Percentiles rank a stretch among this genome's conserved stretches.
Conservation (phyloP, 2,888 invertebrate species). For the Oxytorus armatus region DNA sequence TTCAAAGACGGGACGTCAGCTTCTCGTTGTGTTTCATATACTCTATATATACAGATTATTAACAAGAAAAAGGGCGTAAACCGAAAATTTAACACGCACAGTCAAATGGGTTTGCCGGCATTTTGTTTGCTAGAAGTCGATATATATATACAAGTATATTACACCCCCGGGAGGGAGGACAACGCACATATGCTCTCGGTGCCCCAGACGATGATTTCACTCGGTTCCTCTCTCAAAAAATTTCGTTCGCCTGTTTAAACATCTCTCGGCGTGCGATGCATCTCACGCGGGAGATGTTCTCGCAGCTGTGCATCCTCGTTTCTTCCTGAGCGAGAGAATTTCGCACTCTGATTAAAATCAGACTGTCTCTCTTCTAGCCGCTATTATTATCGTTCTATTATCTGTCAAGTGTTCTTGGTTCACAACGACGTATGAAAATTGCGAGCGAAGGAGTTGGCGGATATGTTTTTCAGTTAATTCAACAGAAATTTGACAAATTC, state of each 20-base stretch:
- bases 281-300: slow-evolving; percentile 56
- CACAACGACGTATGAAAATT: neutral
- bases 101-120: neutral
- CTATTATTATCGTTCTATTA: slow-evolving; percentile 27
- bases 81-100: neutral
- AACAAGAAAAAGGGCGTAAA: neutral
- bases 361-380: slow-evolving; percentile 9
- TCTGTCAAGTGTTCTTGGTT: slow-evolving; percentile 7
- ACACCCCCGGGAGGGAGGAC: neutral
- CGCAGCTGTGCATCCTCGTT: slow-evolving; percentile 54
- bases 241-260: slow-evolving; percentile 38
- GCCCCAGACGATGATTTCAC: slow-evolving; percentile 77
- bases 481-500: too few relatives aligned
- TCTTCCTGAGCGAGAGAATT: slow-evolving; percentile 24
- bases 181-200: slow-evolving; percentile 72
- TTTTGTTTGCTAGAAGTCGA: neutral
- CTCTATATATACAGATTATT: neutral
- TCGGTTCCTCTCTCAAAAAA: slow-evolving; percentile 56
- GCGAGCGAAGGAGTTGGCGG: neutral
- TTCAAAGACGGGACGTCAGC: slow-evolving; percentile 51
- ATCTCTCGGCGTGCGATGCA: slow-evolving; percentile 48
- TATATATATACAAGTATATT: neutral
- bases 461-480: neutral
- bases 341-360: slow-evolving; percentile 56
- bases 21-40: slow-evolving; percentile 20